Conservation (phyloP, 1,140 invertebrate genomes). For the Drosophila takahashii region DNA sequence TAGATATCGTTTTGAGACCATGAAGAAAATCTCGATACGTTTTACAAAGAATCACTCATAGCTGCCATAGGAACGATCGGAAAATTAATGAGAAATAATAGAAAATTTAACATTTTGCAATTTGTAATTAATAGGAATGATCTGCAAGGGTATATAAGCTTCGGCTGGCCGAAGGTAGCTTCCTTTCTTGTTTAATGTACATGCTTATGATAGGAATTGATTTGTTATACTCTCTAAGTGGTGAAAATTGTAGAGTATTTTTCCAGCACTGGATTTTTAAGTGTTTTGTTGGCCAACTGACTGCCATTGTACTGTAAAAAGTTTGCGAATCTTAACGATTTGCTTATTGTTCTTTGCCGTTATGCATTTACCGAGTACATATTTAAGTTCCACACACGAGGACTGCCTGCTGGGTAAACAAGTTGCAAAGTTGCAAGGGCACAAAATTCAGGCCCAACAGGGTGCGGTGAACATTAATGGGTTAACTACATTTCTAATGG, state of each 20-base stretch:
- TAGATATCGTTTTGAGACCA: too few species aligned
- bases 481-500: neutral
- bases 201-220: too few species aligned
- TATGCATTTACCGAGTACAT: constrained; percentile 61
- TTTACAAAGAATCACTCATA: too few species aligned
- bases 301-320: constrained; percentile 35
- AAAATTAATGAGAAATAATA: too few species aligned
- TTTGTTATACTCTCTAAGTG: too few species aligned
- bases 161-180: too few species aligned
- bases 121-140: too few species aligned
- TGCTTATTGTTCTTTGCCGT: constrained; percentile 67
- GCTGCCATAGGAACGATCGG: too few species aligned
- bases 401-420: neutral
- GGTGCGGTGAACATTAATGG: neutral
- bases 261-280: neutral
- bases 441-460: neutral
- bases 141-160: too few species aligned
- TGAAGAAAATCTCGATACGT: too few species aligned
- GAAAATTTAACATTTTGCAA: too few species aligned
- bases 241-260: neutral
- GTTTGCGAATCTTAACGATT: constrained; percentile 74
- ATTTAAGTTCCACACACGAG: constrained; percentile 17
- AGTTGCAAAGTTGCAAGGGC: neutral
- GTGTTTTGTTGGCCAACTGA: neutral
- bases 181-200: too few species aligned